A percentile compares a stretch with the other conserved stretches of the same genome.
Conservation (phyloP, 2,888 invertebrate species). For the Drosophila mimica region DNA sequence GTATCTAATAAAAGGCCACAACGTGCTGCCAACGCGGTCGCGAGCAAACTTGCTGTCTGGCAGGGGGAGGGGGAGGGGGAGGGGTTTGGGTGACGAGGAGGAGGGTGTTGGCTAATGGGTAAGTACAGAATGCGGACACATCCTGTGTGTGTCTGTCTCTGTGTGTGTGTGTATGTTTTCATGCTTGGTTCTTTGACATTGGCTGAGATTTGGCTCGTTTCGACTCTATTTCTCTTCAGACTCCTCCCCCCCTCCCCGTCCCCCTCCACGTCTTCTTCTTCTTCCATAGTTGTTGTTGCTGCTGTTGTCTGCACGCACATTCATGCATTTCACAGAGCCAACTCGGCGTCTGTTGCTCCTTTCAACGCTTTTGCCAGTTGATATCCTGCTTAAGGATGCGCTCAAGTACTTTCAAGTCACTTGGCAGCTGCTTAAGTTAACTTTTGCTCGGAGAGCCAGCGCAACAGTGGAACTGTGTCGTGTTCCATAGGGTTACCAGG, state of each 20-base stretch:
- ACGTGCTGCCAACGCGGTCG: conserved; percentile 72
- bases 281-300: conserved; percentile 4
- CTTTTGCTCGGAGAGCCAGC: conserved; percentile 58
- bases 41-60: conserved; percentile 24
- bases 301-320: conserved; percentile 45
- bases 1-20: conserved; percentile 84
- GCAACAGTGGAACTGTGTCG: neutral
- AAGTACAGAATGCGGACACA: conserved; percentile 41
- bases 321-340: conserved; percentile 35
- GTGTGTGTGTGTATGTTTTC: conserved; percentile 3
- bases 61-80: too few relatives aligned
- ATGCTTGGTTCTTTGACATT: conserved; percentile 63
- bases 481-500: neutral
- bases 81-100: neutral
- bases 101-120: conserved; percentile 9
- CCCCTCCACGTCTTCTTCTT: neutral
- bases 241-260: neutral
- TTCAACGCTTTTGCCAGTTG: conserved; percentile 79
- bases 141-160: conserved; percentile 2
- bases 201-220: conserved; percentile 60
- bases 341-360: conserved; percentile 51
- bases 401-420: conserved; percentile 80
- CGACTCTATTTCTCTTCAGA: conserved; percentile 3
- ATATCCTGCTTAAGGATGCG: conserved; percentile 82
- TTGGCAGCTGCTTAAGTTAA: conserved; percentile 81